phyloP scores from a whole-genome alignment of 2,113 vertebrate species.

The Stictonetta naevosa region DNA sequence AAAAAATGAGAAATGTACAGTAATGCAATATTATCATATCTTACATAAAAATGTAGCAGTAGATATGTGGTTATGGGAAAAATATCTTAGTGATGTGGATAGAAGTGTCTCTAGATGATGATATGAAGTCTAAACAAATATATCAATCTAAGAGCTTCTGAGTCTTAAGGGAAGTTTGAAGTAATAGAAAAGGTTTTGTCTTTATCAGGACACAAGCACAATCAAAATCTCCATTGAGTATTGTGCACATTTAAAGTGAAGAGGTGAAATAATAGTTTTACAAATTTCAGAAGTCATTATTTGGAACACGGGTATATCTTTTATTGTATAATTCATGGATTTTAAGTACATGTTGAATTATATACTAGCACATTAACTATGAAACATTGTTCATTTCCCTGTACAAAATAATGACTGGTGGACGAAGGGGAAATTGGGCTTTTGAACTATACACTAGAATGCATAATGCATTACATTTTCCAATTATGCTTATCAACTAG shows the following conservation, averaged over 20 bases:
- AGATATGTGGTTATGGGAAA: neutral
- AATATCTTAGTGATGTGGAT: neutral
- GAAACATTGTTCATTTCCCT: neutral
- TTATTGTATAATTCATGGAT: neutral
- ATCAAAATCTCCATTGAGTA: neutral
- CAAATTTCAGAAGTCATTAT: neutral
- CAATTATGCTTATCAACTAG: slow-evolving; percentile 52
- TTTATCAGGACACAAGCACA: slow-evolving; percentile 36
- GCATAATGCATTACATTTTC: slow-evolving; percentile 30
- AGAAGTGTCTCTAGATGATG: slow-evolving; percentile 20
- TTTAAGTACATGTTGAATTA: neutral
- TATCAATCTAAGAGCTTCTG: slow-evolving; percentile 30
- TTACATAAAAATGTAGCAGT: slow-evolving; percentile 5
- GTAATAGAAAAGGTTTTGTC: slow-evolving; percentile 42
- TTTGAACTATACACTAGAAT: slow-evolving; percentile 2
- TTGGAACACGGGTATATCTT: neutral
- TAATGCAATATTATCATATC: neutral
- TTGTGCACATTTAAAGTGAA: neutral
- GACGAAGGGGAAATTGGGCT: slow-evolving; percentile 7
- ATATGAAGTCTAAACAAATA: slow-evolving; percentile 32
- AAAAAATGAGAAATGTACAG: neutral
- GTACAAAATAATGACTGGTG: neutral
- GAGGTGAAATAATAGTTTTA: neutral
- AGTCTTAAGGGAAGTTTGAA: slow-evolving; percentile 31
- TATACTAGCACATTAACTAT: neutral